Evolutionary conservation across 2,797 vertebrate genomes (phyloP).

Genomic region (Acrossocheilus wenchowensis): DNA sequence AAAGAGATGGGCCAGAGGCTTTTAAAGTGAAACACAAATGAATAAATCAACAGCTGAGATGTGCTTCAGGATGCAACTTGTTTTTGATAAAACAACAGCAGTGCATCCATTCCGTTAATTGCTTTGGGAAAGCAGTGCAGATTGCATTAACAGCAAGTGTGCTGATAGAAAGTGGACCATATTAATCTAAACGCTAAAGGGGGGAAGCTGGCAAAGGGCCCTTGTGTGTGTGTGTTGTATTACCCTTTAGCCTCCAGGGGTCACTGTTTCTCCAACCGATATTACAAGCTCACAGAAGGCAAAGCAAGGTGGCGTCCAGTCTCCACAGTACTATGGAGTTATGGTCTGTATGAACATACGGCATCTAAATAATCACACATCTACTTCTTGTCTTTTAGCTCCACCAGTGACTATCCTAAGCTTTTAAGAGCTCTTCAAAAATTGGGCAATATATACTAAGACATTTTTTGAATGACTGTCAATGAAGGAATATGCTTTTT

Average conservation of each 20-base stretch:
- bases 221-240: constrained; percentile 61
- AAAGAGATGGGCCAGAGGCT: constrained; percentile 36
- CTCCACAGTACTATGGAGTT: constrained; percentile 77
- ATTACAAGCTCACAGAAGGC: neutral
- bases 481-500: neutral
- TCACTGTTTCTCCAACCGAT: constrained; percentile 75
- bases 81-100: constrained; percentile 79
- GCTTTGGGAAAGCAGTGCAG: constrained; percentile 75
- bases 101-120: constrained; percentile 76
- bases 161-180: constrained; percentile 78
- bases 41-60: constrained; percentile 80
- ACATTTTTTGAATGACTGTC: neutral
- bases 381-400: constrained; percentile 60
- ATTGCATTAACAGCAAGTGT: constrained; percentile 71
- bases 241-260: constrained; percentile 69
- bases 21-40: constrained; percentile 76
- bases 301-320: constrained; percentile 57
- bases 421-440: neutral
- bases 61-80: constrained; percentile 78
- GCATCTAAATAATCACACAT: constrained; percentile 68
- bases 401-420: neutral
- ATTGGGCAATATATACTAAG: neutral
- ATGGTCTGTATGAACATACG: constrained; percentile 77
- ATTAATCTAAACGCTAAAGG: constrained; percentile 78
- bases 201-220: constrained; percentile 46